Conservation (phyloP, 2,113 vertebrate genomes). For the Nothoprocta perdicaria region DNA sequence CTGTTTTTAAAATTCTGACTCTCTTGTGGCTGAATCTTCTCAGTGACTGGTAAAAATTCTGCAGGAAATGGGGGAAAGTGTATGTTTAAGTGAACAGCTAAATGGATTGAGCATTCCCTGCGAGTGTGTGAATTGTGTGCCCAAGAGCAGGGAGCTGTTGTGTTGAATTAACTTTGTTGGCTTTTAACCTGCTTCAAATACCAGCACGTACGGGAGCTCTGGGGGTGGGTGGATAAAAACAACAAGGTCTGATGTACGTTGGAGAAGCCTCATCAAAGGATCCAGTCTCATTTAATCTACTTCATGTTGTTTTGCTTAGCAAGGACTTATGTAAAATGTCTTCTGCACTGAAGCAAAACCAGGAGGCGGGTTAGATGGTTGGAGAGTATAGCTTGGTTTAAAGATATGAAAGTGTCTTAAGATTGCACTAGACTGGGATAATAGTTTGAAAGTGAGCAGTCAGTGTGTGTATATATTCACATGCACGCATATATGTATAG, state of each 20-base stretch:
- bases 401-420: background rate
- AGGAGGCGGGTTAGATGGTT: background rate
- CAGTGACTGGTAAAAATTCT: background rate
- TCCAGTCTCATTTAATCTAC: background rate
- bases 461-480: background rate
- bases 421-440: background rate
- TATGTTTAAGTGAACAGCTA: background rate
- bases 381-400: background rate
- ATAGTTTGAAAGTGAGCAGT: background rate
- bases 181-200: background rate
- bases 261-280: background rate
- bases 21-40: background rate
- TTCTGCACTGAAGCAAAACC: background rate
- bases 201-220: background rate
- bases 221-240: too few species aligned
- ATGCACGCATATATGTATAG: too few species aligned
- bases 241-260: fast-evolving
- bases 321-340: background rate
- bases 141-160: background rate
- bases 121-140: background rate
- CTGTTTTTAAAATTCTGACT: background rate
- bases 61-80: background rate
- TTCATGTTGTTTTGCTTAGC: background rate
- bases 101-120: background rate
- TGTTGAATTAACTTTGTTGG: background rate